Conservation (phyloP, 2,888 invertebrate genomes). For the Eristalis pertinax region DNA sequence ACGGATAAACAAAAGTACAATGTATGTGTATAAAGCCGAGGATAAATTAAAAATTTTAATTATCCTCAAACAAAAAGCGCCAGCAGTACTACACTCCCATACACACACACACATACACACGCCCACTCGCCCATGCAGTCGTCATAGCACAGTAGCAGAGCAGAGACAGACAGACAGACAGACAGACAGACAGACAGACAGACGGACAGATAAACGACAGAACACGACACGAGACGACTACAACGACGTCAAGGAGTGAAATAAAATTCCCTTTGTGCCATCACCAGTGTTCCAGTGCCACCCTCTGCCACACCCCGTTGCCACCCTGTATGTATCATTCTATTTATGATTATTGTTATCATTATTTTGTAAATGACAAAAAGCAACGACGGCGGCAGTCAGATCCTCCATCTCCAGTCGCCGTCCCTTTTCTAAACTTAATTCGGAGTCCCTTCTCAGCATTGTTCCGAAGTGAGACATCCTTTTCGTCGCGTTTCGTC, state of each 20-base stretch:
- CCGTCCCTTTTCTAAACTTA: slow-evolving; percentile 54
- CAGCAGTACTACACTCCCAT: slow-evolving; percentile 34
- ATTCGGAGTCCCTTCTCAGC: slow-evolving; percentile 48
- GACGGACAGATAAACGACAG: slow-evolving; percentile 33
- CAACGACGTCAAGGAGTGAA: slow-evolving; percentile 63
- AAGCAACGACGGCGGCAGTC: slow-evolving; percentile 55
- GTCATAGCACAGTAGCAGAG: slow-evolving; percentile 46
- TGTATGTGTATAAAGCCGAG: slow-evolving; percentile 60
- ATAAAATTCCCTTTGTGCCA: slow-evolving; percentile 65
- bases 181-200: slow-evolving; percentile 44
- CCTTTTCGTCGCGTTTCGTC: slow-evolving; percentile 7
- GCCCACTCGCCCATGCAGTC: neutral
- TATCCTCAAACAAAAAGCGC: slow-evolving; percentile 67
- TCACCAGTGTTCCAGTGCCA: slow-evolving; percentile 33
- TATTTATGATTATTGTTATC: slow-evolving; percentile 64
- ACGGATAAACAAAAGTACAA: slow-evolving; percentile 61
- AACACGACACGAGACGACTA: slow-evolving; percentile 24
- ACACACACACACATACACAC: neutral
- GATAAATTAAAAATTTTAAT: slow-evolving; percentile 72
- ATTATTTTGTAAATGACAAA: slow-evolving; percentile 66
- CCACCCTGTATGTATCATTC: slow-evolving; percentile 35
- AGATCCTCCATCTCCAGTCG: slow-evolving; percentile 10
- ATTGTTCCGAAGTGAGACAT: slow-evolving; percentile 44
- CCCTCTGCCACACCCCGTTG: neutral
- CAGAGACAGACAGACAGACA: slow-evolving; percentile 45